Evolutionary conservation across 2,888 invertebrate genomes (phyloP).

Genomic region (Serripes groenlandicus): DNA sequence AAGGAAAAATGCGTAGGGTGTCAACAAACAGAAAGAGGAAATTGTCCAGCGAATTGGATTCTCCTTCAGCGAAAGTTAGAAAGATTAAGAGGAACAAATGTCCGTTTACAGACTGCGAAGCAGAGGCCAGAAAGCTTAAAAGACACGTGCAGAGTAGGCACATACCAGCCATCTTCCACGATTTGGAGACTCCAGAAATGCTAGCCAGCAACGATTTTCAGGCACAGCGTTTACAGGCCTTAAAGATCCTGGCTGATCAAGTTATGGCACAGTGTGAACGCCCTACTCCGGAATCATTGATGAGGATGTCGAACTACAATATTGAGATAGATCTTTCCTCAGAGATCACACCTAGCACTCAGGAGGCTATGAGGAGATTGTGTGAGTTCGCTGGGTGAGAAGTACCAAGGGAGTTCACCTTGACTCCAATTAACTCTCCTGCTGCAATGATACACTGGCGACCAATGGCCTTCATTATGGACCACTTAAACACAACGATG

Average conservation of each 20-base stretch:
- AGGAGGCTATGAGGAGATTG: no score
- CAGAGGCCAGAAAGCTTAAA: neutral
- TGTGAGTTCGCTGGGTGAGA: no score
- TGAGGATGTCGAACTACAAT: neutral
- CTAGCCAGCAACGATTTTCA: neutral
- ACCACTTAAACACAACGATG: no score
- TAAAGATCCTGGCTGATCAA: neutral
- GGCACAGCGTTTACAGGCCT: neutral
- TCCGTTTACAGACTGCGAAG: neutral
- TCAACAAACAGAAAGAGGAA: no score
- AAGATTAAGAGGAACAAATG: conserved; percentile 2
- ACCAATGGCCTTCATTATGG: neutral
- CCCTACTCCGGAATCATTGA: neutral
- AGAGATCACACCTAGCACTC: neutral
- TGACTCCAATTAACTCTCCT: conserved; percentile 22
- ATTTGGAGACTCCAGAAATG: neutral
- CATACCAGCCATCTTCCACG: conserved; percentile 3
- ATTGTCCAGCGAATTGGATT: no score
- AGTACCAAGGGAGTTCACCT: neutral
- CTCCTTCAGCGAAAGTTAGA: no score
- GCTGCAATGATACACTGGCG: conserved; percentile 24
- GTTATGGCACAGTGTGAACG: neutral
- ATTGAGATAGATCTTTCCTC: neutral
- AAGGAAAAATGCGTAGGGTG: no score
- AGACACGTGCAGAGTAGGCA: neutral